Base-by-base conservation (phyloP, 2,888 invertebrate species). In the Protonemura montana region DNA sequence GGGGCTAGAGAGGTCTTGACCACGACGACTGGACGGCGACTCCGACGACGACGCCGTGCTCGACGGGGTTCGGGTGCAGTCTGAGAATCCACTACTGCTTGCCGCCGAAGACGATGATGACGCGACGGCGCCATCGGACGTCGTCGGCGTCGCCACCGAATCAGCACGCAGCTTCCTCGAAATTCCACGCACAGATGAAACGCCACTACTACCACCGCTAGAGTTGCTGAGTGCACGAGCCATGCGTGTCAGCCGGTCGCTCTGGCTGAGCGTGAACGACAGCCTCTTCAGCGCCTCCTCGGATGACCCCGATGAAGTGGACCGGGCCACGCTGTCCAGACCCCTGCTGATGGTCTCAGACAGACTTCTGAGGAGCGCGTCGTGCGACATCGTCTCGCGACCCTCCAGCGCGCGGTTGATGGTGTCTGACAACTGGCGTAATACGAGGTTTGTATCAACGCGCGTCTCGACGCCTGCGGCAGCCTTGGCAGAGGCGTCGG, bases 251-350 rank as follows among this genome's bases (percentile, higher is more conserved):
- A 91, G 89, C 85, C 90, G 90, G 82, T 90, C 90, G 85, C 90
- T 90, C 87, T 91, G 91, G 86, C 91, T 91, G 87, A 92, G 88
- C 88, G 91, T 91, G 76, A 91, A 88, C 86, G 91, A 92, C 42
- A 92, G 88, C 87, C 90, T 90, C 78, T 90, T 89, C 90, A 92
- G 90, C 86, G 92, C 92, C 81, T 92, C 91, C 87, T 92, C 92
- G 0, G 92, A 91, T 21, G 90, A 90, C 26, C 28, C 16, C 2
- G 86, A 41, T 10, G 21, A 0, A 26, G 59, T 26, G 7, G 25
- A 77, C n/a, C 41, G 86, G 13, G 83, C 27, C 85, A 92, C 88
- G 13, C 89, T 89, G 83, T 91, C 91, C 29, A 92, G 88, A 86
- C 91, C 91, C 21, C 89, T 80, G 41, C 89, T 89, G 42, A 92